phyloP scores from a whole-genome alignment of 2,113 vertebrate species.

The Salminus brasiliensis region DNA sequence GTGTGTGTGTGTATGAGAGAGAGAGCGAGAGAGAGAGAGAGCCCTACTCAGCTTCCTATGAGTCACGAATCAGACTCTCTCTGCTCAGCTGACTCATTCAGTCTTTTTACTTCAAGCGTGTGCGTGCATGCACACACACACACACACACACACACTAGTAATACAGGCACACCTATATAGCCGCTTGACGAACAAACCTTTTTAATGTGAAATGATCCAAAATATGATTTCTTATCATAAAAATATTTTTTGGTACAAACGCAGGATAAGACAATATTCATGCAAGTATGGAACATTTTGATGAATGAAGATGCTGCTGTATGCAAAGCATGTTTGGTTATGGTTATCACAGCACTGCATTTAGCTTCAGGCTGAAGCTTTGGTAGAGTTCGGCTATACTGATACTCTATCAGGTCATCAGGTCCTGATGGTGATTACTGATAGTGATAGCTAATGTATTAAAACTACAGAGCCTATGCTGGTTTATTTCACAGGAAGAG shows the following conservation, averaged over 20 bases:
- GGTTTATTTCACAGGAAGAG: too few species aligned
- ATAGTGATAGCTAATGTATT: too few species aligned
- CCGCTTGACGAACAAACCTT: background rate
- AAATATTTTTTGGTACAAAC: background rate
- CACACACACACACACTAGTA: background rate
- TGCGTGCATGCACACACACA: background rate
- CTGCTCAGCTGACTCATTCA: conserved; percentile 37
- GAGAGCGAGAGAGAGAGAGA: background rate
- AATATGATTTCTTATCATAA: background rate
- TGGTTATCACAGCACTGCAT: too few species aligned
- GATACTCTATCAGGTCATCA: too few species aligned
- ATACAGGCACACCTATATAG: background rate
- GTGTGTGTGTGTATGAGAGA: background rate
- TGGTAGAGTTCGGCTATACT: too few species aligned
- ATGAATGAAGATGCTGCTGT: too few species aligned
- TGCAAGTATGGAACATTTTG: background rate
- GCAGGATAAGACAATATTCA: background rate
- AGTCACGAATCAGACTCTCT: conserved; percentile 43
- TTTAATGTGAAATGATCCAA: background rate
- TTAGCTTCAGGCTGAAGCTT: too few species aligned
- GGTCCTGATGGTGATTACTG: too few species aligned
- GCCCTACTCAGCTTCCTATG: conserved; percentile 34
- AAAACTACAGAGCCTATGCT: too few species aligned
- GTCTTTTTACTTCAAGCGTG: background rate
- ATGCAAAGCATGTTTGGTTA: background rate